Evolutionary conservation across 2,888 invertebrate genomes (phyloP).

Genomic region (Caenorhabditis becei): DNA sequence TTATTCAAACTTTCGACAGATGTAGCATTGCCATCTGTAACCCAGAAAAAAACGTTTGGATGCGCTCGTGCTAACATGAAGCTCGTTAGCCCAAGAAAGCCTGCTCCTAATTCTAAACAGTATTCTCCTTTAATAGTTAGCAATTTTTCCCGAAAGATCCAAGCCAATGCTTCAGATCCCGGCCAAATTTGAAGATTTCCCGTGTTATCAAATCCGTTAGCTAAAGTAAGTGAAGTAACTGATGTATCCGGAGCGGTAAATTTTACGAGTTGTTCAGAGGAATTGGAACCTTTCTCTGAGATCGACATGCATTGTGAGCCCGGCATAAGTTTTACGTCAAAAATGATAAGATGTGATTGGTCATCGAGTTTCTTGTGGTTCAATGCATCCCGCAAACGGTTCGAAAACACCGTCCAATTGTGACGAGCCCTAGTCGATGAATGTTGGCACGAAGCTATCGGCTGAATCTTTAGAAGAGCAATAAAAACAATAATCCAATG

Average conservation of each 20-base stretch:
- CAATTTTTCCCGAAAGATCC: slow-evolving; percentile 12
- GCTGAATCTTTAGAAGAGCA: neutral
- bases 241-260: slow-evolving; percentile 15
- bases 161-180: slow-evolving; percentile 69
- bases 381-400: slow-evolving; percentile 41
- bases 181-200: slow-evolving; percentile 72
- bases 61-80: slow-evolving; percentile 20
- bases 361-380: slow-evolving; percentile 11
- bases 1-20: slow-evolving; percentile 45
- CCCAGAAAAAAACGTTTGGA: slow-evolving; percentile 31
- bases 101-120: slow-evolving; percentile 71
- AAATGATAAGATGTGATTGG: neutral
- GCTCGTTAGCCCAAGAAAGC: slow-evolving; percentile 64
- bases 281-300: neutral
- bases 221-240: too few species aligned
- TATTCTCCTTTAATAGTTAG: neutral
- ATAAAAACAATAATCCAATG: too few species aligned
- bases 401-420: slow-evolving; percentile 63
- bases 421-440: slow-evolving; percentile 56
- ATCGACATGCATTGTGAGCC: neutral
- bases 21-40: slow-evolving; percentile 69
- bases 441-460: neutral
- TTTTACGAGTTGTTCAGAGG: slow-evolving; percentile 15
- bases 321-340: neutral
- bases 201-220: slow-evolving; percentile 70